Evolutionary conservation across 2,797 vertebrate species (phyloP).

Genomic region (Clamator glandarius): DNA sequence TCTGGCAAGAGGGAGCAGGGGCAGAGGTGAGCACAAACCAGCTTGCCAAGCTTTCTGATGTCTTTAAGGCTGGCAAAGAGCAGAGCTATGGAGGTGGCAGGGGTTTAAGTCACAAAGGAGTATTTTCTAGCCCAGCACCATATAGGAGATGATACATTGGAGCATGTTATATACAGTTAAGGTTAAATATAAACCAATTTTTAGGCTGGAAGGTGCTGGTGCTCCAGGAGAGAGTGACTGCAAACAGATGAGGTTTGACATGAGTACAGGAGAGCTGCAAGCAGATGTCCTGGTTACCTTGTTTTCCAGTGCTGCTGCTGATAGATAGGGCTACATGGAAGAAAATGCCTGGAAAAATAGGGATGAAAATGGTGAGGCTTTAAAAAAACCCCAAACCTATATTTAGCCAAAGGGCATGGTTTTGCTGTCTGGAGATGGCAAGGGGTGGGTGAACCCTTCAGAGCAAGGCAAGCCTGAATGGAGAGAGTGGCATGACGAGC

Average conservation of each 20-base stretch:
- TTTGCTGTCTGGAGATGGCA: constrained; percentile 9
- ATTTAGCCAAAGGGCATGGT: constrained; percentile 35
- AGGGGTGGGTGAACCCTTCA: neutral
- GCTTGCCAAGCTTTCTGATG: neutral
- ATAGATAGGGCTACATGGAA: neutral
- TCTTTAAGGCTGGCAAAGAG: neutral
- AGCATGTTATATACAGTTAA: neutral
- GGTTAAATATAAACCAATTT: neutral
- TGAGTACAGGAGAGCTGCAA: neutral
- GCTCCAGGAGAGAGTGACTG: neutral
- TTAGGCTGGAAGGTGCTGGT: neutral
- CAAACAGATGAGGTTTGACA: neutral
- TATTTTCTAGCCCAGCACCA: neutral
- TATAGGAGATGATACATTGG: neutral
- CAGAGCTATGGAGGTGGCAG: neutral
- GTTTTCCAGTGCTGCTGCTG: neutral
- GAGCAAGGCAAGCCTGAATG: neutral
- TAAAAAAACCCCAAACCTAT: neutral
- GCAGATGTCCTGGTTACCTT: neutral
- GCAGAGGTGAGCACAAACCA: rapidly evolving
- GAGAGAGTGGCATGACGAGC: neutral
- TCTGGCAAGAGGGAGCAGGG: neutral
- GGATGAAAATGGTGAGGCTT: constrained; percentile 18
- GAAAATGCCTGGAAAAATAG: neutral
- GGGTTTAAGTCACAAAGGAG: neutral